Base-by-base conservation (phyloP, 2,113 vertebrate species). In the Oryzias celebensis region DNA sequence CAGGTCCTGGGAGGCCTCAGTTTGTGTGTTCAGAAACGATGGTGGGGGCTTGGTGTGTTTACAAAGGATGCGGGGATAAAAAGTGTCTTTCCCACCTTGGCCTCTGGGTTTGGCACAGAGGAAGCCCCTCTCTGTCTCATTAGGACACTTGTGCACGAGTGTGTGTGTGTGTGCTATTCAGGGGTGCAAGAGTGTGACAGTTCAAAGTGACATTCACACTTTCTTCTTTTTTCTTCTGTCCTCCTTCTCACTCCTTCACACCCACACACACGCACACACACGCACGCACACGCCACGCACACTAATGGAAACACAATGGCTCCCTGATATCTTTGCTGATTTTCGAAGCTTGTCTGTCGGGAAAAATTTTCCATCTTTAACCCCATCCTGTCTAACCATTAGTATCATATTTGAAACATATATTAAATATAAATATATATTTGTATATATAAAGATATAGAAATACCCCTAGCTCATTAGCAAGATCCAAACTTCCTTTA, bases 131-230 rank as follows among this genome's bases (percentile, higher is more conserved):
- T 91, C 91, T 73, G 73, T 92, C 90, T 95, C 92, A 93, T 93
- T 95, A 93, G 91, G 91, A 86, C 69, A 71, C 62, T 52, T 80
- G 60, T 65, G 54, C 41, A 52, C 56, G 64, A 65, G 73, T 68
- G 57, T 81, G 62, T 64, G 53, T 43, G 57, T 61, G 64, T 59
- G 71, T 68, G 47, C 46, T 45, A 52, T 46, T 54, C 67, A 22
- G 65, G 72, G 68, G 75, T 62, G 89, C 85, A 80, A 78, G 71
- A 83, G 87, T 88, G 83, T 87, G 90, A 86, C 93, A 94, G 90
- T 93, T 92, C 91, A 94, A 93, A 93, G 92, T 89, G 92, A 92
- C 92, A 91, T 87, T 92, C 90, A 89, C 84, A 86, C 91, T 91
- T 88, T 71, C 87, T 78, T 92, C 82, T 10, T 88, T 71, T 83